Conservation (phyloP, 1,140 invertebrate species). For the Orchesella cincta region DNA sequence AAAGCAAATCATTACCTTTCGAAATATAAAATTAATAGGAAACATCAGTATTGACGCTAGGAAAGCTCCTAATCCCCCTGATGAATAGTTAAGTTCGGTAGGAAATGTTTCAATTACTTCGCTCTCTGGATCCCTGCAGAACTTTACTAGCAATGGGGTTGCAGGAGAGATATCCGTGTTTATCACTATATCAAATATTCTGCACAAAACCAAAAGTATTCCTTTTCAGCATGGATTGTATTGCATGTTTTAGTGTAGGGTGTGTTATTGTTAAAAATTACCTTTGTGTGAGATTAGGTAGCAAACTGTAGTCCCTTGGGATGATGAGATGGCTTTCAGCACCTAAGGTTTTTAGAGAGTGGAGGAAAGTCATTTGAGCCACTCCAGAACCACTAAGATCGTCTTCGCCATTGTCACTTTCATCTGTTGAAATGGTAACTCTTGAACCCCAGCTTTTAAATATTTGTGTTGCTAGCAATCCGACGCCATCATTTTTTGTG, state of each 20-base stretch:
- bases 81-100: slow-evolving; percentile 26
- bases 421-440: slow-evolving; percentile 46
- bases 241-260: not conserved
- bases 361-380: slow-evolving; percentile 49
- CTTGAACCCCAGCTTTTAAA: slow-evolving; percentile 47
- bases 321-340: slow-evolving; percentile 50
- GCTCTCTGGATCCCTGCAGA: slow-evolving; percentile 43
- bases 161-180: slow-evolving; percentile 43
- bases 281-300: slow-evolving; percentile 50
- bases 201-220: slow-evolving; percentile 12
- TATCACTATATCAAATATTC: slow-evolving; percentile 49
- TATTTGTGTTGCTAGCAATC: slow-evolving; percentile 45
- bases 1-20: slow-evolving; percentile 7
- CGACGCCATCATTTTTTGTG: slow-evolving; percentile 48
- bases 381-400: slow-evolving; percentile 40
- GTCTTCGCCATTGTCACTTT: slow-evolving; percentile 36
- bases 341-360: slow-evolving; percentile 47
- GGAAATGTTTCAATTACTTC: slow-evolving; percentile 49
- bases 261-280: slow-evolving; percentile 6
- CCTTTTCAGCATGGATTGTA: not conserved
- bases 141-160: slow-evolving; percentile 40
- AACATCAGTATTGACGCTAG: not conserved
- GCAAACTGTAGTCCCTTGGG: slow-evolving; percentile 40
- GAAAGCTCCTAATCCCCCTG: slow-evolving; percentile 15
- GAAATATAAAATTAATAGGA: not conserved